phyloP scores from a whole-genome alignment of 2,797 vertebrate genomes.

The Thamnophis elegans region DNA sequence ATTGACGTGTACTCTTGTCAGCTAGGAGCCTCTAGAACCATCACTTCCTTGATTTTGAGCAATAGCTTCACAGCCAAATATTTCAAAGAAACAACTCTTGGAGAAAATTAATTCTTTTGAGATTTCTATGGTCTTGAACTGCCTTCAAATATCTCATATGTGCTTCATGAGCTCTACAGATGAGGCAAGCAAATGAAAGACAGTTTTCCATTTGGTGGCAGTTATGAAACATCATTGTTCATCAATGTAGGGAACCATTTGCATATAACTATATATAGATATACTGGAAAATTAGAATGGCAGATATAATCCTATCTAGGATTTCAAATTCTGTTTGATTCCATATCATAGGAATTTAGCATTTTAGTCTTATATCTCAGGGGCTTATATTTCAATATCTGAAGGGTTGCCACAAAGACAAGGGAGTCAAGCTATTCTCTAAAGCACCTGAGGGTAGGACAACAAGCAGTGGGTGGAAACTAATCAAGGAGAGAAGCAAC shows the following conservation, averaged over 20 bases:
- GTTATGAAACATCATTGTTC: background rate
- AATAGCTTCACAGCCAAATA: background rate
- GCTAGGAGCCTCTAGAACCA: background rate
- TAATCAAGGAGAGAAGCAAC: too few species aligned
- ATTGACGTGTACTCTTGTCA: background rate
- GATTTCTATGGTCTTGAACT: background rate
- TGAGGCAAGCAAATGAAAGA: background rate
- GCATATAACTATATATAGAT: background rate
- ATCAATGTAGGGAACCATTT: background rate
- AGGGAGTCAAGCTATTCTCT: too few species aligned
- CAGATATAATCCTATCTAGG: background rate
- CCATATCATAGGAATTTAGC: background rate
- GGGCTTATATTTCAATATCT: too few species aligned
- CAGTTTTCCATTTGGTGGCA: background rate
- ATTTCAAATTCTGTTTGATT: background rate
- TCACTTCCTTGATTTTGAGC: too few species aligned
- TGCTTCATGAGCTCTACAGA: background rate
- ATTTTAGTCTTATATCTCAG: background rate
- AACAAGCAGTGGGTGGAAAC: too few species aligned
- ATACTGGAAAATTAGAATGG: background rate
- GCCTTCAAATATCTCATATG: background rate
- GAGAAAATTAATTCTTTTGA: background rate
- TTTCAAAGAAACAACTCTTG: background rate
- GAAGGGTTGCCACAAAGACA: too few species aligned
- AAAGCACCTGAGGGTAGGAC: too few species aligned